phyloP scores from a whole-genome alignment of 2,888 invertebrate species.

The Scaptodrosophila latifasciaeformis region DNA sequence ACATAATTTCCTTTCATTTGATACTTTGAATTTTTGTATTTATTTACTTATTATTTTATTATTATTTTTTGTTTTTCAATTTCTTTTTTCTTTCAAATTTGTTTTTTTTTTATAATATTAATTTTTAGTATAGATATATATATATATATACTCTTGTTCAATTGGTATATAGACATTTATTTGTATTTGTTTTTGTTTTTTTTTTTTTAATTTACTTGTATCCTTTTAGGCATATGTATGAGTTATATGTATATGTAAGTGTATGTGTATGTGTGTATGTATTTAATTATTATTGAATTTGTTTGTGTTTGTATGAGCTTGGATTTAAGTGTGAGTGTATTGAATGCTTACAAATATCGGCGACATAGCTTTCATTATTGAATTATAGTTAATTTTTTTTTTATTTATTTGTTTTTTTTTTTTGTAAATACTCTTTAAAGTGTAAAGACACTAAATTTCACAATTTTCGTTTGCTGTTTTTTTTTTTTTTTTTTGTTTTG shows the following conservation, averaged over 20 bases:
- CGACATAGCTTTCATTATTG: slow-evolving; percentile 37
- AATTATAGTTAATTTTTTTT: slow-evolving; percentile 34
- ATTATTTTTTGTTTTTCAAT: slow-evolving; percentile 21
- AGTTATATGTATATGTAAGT: slow-evolving; percentile 44
- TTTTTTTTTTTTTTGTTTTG: slow-evolving; percentile 19
- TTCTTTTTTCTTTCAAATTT: slow-evolving; percentile 24
- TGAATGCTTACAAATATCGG: slow-evolving; percentile 34
- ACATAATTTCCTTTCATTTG: too few species aligned
- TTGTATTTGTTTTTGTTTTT: slow-evolving; percentile 51
- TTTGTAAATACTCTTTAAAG: slow-evolving; percentile 60
- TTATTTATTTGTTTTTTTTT: slow-evolving; percentile 21
- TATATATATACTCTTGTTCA: slow-evolving; percentile 16
- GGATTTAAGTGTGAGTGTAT: slow-evolving; percentile 21
- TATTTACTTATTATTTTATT: slow-evolving; percentile 24
- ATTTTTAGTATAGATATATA: slow-evolving; percentile 13
- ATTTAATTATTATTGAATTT: not conserved
- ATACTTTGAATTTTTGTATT: slow-evolving; percentile 9
- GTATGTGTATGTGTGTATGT: slow-evolving; percentile 12
- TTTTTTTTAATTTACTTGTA: slow-evolving; percentile 52
- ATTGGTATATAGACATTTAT: slow-evolving; percentile 56
- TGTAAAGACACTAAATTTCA: slow-evolving; percentile 73
- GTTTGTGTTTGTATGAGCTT: slow-evolving; percentile 12
- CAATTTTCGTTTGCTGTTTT: slow-evolving; percentile 57
- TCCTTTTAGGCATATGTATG: slow-evolving; percentile 62
- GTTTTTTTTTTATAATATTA: slow-evolving; percentile 33